phyloP scores from a whole-genome alignment of 2,797 vertebrate species.

The Salarias fasciatus region DNA sequence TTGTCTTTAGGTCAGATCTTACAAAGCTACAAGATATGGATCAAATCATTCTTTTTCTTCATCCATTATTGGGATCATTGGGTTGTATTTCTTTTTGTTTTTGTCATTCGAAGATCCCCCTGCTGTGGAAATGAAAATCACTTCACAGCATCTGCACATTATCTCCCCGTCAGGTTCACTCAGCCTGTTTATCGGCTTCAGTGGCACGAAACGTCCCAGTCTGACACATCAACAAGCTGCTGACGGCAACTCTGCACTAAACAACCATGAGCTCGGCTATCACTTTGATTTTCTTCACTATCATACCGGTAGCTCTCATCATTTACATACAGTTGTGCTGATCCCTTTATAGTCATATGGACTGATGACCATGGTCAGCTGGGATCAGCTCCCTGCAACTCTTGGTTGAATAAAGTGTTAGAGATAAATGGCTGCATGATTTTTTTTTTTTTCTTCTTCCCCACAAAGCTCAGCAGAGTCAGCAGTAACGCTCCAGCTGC shows the following conservation, averaged over 20 bases:
- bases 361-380: not conserved
- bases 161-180: constrained; percentile 4
- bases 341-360: too few species aligned
- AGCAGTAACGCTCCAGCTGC: not conserved
- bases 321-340: too few species aligned
- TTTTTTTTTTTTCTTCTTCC: too few species aligned
- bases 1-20: not conserved
- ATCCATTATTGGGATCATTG: not conserved
- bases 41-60: not conserved
- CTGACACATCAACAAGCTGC: not conserved
- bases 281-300: not conserved
- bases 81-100: not conserved
- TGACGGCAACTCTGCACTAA: constrained; percentile 3
- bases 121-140: not conserved
- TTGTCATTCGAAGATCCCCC: not conserved
- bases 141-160: constrained; percentile 4
- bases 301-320: not conserved
- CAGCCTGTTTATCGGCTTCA: constrained; percentile 9
- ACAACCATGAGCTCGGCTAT: constrained; percentile 2
- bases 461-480: too few species aligned
- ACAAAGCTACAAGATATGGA: not conserved
- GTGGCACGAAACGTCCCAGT: not conserved
- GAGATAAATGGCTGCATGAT: too few species aligned
- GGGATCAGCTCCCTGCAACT: not conserved
- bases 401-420: too few species aligned